phyloP scores from a whole-genome alignment of 2,797 vertebrate species.

The Epinephelus awoara region DNA sequence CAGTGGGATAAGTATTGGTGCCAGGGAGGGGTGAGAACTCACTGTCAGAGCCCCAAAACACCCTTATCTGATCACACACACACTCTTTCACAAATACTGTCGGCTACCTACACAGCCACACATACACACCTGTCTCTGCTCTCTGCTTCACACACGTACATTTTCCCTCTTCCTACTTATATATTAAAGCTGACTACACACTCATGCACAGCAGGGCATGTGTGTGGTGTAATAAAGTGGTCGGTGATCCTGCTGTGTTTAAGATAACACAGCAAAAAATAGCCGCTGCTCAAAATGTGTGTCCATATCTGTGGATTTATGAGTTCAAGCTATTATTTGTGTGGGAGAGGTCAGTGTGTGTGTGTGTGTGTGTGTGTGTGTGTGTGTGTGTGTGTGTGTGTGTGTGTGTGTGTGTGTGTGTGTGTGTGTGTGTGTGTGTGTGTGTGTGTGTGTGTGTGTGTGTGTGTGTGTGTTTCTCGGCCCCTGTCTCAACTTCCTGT shows the following conservation, averaged over 20 bases:
- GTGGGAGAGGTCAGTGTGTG: constrained; percentile 49
- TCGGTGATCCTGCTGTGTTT: constrained; percentile 44
- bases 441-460: constrained; percentile 35
- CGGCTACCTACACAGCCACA: neutral
- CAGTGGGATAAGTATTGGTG: constrained; percentile 62
- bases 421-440: constrained; percentile 30
- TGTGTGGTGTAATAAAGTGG: constrained; percentile 26
- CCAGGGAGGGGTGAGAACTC: constrained; percentile 43
- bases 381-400: constrained; percentile 40
- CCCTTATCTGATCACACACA: constrained; percentile 62
- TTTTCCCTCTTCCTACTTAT: neutral
- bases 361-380: constrained; percentile 34
- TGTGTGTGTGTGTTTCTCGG: constrained; percentile 50
- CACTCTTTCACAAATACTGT: neutral
- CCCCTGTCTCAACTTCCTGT: constrained; percentile 84
- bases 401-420: constrained; percentile 35
- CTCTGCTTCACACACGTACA: constrained; percentile 1
- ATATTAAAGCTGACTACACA: neutral
- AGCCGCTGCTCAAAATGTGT: neutral
- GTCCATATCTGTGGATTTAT: constrained; percentile 66
- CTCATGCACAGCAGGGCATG: constrained; percentile 31
- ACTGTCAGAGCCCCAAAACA: constrained; percentile 17
- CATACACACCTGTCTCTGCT: constrained; percentile 27
- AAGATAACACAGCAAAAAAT: constrained; percentile 59
- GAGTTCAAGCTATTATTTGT: constrained; percentile 54